Evolutionary conservation across 2,888 invertebrate species (phyloP), one percentile per base, ranked within the genome.

Genomic region (Troilus luridus): DNA sequence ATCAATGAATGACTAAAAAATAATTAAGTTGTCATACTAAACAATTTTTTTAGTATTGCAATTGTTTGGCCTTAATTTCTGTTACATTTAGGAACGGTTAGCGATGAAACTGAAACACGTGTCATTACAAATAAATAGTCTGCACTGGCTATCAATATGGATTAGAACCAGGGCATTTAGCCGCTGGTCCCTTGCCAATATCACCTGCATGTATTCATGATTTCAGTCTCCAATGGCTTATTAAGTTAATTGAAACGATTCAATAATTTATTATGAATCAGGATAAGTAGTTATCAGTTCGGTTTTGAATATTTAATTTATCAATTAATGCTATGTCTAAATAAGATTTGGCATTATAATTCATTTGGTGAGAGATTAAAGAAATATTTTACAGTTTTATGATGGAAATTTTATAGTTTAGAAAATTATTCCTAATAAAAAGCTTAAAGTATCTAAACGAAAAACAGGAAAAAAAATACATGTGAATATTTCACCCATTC

Each of bases 51-150:
- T 41, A 41, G 41, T 41, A 41, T 41, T 41, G 41, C 5, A 41
- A 5, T 41, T 1, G 41, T 41, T 41, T 1, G 41, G 5, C 41
- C 41, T 41, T 41, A 41, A 5, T 41, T 41, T 41, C 41, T 41
- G 41, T 41, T 41, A 21, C 21, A 21, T 19, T 62, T 62, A 62
- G 62, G 62, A 62, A 62, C 62, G 19, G 19, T 62, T 62, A 62
- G 62, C 19, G 62, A 62, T 62, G 10, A 19, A 41, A 41, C 41
- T n/a, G n/a, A 64, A 64, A 67, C 67, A 67, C 5, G 6, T 67
- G 67, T 67, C 67, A 67, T 67, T 24, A 67, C 24, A 67, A 67
- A 67, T 67, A 67, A 67, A 67, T 67, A 67, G n/a, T 67, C 41
- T 67, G 12, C 12, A n/a, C 12, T 3, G n/a, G 67, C 12, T 67